Base-by-base conservation (phyloP, 2,797 vertebrate genomes). In the Adrianichthys oophorus region DNA sequence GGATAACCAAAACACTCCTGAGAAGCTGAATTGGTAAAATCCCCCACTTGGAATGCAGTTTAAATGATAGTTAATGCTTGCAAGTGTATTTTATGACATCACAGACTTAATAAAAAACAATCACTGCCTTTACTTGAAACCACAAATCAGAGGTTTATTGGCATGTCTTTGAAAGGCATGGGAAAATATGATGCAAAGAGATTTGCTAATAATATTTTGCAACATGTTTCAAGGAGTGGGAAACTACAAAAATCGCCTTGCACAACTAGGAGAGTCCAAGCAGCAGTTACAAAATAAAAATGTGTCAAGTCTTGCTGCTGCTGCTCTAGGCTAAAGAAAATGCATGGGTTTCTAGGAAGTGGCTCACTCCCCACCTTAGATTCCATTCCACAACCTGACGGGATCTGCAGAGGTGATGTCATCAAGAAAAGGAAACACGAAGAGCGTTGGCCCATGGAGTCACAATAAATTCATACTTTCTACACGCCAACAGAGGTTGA, bases 151-250 rank as follows among this genome's bases (percentile, higher is more conserved):
- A 37, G 2, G 12, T 32, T 37, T 37, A 37, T 12, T 37, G 32
- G 4, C 12, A 37, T 37, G 32, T 12, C 32, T 37, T 18, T 8
- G 56, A 17, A 29, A 0, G 21, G 19, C 32, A 32, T 32, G 1
- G n/a, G 14, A 41, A 14, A 2, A 4, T 37, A 18, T 15, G 14
- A 50, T 48, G 26, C 5, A 55, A 51, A 21, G 6, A 24, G 50
- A 5, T 6, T 15, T 55, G 19, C 4, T 5, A 74, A 61, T 41
- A 52, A 18, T 41, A 1, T 65, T 72, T 83, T 62, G 72, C 42
- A 74, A 81, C 15, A 53, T 19, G 52, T 55, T 54, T 65, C 4
- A 65, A 64, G 65, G 69, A 73, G 74, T 81, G 70, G 47, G 67
- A 75, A 77, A 74, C 61, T 41, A 13, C 21, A 14, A 37, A 46